These are phyloP conservation scores for Parnassius mnemosyne DNA, from an alignment of 2,888 invertebrate genomes.

Conservation along the genomic window DNA sequence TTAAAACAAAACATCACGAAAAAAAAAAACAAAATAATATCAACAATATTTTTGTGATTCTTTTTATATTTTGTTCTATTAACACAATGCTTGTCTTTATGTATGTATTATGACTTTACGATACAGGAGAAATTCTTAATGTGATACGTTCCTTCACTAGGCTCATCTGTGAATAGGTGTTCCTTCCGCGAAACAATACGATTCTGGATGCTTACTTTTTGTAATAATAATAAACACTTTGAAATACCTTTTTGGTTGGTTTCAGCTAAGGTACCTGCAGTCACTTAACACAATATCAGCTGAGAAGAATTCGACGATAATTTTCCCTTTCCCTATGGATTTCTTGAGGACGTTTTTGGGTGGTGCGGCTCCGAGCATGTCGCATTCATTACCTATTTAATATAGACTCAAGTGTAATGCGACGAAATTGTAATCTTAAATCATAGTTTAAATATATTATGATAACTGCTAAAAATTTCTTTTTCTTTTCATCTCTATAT, in stretches of 20 bases:
- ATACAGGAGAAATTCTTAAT: too few species aligned
- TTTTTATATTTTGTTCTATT: too few species aligned
- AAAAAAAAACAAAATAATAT: not conserved
- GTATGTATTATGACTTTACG: too few species aligned
- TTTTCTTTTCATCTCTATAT: too few species aligned
- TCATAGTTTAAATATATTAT: too few species aligned
- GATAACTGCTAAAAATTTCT: too few species aligned
- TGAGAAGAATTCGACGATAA: constrained; percentile 96
- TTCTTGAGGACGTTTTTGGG: constrained; percentile 78
- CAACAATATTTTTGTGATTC: too few species aligned
- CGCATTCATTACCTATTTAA: constrained; percentile 38
- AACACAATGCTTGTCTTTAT: too few species aligned
- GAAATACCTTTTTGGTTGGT: constrained; percentile 1
- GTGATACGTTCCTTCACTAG: too few species aligned
- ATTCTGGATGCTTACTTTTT: too few species aligned
- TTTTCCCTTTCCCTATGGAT: constrained; percentile 96
- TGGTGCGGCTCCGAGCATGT: constrained; percentile 45
- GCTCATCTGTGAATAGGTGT: too few species aligned
- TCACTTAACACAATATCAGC: constrained; percentile 95
- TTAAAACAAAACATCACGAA: not conserved
- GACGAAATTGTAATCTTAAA: not conserved
- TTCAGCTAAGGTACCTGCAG: constrained; percentile 91
- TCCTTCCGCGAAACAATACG: too few species aligned
- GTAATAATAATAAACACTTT: not conserved
- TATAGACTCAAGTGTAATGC: not conserved